Base-by-base conservation (phyloP, 2,888 invertebrate species). In the Aleiodes alternator region DNA sequence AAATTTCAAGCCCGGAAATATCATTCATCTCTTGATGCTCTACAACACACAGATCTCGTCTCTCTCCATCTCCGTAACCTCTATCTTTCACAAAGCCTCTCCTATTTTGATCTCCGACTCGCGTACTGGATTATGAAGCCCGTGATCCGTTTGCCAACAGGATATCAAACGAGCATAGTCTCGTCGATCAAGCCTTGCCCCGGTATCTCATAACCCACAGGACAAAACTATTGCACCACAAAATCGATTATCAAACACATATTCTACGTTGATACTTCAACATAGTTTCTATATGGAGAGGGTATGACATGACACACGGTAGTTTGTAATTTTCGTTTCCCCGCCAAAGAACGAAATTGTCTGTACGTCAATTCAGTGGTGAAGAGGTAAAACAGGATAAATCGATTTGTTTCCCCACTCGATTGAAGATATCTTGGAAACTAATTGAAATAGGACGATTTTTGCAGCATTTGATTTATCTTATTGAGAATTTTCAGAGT, bases 211-310 rank as follows among this genome's bases (percentile, higher is more conserved):
- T 34, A 31, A 68, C 68, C 50, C 31, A 12, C 29, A 14, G 34
- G 53, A 14, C 68, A 68, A 68, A 51, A 68, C 53, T 51, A 68
- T 68, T 68, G 51, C 68, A 68, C 50, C 31, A 31, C 23, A 68
- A 51, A 31, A 68, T 68, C 51, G 68, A 68, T 68, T 68, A 68
- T 68, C 64, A 64, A 64, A 64, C 48, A 61, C 61, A 64, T 64
- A 64, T 48, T 16, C 61, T 16, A 7, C 64, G 64, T 43, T 64
- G 43, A 23, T 48, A 64, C 64, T 48, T 7, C 9, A 64, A 64
- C 34, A 64, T 34, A 43, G 48, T 43, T 48, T 64, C 64, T 1
- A 34, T 23, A 23, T 48, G 34, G 43, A 43, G 43, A 64, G 43
- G 48, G 23, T 64, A 64, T 43, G 43, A 64, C 64, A 23, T 48